These are phyloP conservation scores for Epistrophe grossulariae DNA, from an alignment of 2,888 invertebrate species.

Conservation along the genomic window DNA sequence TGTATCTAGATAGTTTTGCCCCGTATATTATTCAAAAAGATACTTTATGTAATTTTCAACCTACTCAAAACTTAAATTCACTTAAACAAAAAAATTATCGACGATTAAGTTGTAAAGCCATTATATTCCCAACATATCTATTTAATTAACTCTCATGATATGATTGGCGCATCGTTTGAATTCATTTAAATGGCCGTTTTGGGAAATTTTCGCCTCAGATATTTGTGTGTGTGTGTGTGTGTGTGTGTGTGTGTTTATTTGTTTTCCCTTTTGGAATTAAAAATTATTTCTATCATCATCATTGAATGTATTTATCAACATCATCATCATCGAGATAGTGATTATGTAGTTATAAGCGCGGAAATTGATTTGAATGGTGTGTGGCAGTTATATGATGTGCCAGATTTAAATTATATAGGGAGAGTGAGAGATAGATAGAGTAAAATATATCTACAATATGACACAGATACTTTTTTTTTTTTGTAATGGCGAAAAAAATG, in stretches of 20 bases:
- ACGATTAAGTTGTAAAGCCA: conserved; percentile 64
- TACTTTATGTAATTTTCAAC: conserved; percentile 3
- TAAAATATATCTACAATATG: conserved; percentile 1
- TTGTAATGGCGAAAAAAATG: conserved; percentile 12
- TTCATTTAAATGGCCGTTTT: conserved; percentile 74
- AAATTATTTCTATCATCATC: conserved; percentile 61
- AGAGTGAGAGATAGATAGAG: not conserved
- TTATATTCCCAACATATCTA: conserved; percentile 38
- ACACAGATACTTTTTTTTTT: conserved; percentile 36
- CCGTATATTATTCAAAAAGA: conserved; percentile 43
- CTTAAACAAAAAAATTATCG: conserved; percentile 4
- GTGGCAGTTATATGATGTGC: conserved; percentile 31
- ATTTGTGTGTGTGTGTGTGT: not conserved
- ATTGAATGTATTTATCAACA: conserved; percentile 23
- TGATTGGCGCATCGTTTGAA: conserved; percentile 73
- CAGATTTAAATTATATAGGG: conserved; percentile 29
- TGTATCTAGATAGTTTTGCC: conserved; percentile 8
- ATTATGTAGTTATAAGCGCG: conserved; percentile 53
- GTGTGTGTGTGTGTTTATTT: conserved; percentile 6
- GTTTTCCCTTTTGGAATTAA: conserved; percentile 45
- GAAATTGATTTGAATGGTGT: conserved; percentile 70
- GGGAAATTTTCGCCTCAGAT: conserved; percentile 67
- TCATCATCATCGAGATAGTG: conserved; percentile 56
- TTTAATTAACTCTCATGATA: conserved; percentile 63
- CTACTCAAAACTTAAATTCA: conserved; percentile 27